phyloP scores from a whole-genome alignment of 1,140 invertebrate species.

The Heliconius congener region DNA sequence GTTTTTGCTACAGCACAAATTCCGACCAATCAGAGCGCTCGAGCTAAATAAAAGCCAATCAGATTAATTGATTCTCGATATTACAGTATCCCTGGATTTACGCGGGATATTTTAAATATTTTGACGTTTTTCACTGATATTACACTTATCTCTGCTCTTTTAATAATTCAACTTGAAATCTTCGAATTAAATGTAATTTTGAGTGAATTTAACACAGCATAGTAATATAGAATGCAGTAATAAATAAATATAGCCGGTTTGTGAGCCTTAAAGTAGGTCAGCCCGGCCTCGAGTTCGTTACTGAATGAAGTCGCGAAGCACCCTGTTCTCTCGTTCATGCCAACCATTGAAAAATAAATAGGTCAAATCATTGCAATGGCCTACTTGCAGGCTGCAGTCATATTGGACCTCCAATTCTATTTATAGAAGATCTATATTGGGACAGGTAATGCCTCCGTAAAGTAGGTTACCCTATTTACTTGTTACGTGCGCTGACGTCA shows the following conservation, averaged over 20 bases:
- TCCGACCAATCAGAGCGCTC: conserved; percentile 57
- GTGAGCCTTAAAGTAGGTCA: conserved; percentile 61
- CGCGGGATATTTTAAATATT: conserved; percentile 45
- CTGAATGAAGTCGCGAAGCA: conserved; percentile 76
- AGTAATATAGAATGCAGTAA: not conserved
- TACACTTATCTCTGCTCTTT: not conserved
- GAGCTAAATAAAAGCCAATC: conserved; percentile 49
- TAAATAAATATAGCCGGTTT: conserved; percentile 31
- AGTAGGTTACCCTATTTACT: conserved; percentile 76
- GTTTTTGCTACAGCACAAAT: conserved; percentile 31
- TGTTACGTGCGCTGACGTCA: conserved; percentile 65
- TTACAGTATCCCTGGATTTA: conserved; percentile 22
- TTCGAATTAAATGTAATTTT: not conserved
- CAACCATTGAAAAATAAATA: conserved; percentile 79
- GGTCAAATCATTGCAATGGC: conserved; percentile 78
- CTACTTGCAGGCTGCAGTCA: conserved; percentile 73
- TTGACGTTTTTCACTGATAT: conserved; percentile 31
- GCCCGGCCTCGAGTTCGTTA: conserved; percentile 68
- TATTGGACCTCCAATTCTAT: conserved; percentile 64
- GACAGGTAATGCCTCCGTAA: conserved; percentile 77
- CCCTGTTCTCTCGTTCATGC: conserved; percentile 70
- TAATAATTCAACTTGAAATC: not conserved
- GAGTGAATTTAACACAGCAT: not conserved
- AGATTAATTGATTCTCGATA: conserved; percentile 19
- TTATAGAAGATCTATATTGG: conserved; percentile 79